Conservation (phyloP, 2,888 invertebrate genomes). For the Diogma glabrata region DNA sequence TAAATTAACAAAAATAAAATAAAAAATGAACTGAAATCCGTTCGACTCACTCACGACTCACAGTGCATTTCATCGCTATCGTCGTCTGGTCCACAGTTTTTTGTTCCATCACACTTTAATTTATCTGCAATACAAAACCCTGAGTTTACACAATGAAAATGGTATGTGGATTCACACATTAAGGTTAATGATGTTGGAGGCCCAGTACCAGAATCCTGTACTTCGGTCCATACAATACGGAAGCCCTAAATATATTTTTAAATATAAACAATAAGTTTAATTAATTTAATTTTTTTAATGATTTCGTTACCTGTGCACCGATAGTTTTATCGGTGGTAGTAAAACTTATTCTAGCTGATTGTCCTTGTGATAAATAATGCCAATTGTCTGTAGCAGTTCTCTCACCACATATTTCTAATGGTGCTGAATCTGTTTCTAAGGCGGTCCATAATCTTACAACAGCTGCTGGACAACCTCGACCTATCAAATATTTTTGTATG, state of each 20-base stretch:
- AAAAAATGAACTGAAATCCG: constrained; percentile 39
- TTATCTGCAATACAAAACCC: constrained; percentile 70
- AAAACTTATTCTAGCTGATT: constrained; percentile 84
- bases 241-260: constrained; percentile 51
- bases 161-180: constrained; percentile 44
- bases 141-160: constrained; percentile 58
- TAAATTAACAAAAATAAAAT: constrained; percentile 19
- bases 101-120: constrained; percentile 63
- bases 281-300: no score
- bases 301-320: constrained; percentile 52
- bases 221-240: constrained; percentile 90
- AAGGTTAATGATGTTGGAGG: constrained; percentile 34
- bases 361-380: constrained; percentile 77
- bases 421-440: constrained; percentile 59
- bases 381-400: constrained; percentile 61
- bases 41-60: constrained; percentile 42
- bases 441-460: constrained; percentile 77
- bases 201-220: constrained; percentile 49
- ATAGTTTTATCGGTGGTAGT: constrained; percentile 91
- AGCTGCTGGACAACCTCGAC: constrained; percentile 83
- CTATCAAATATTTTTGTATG: constrained; percentile 36
- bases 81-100: constrained; percentile 57
- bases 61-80: constrained; percentile 40
- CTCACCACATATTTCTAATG: constrained; percentile 83
- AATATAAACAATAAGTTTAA: no score